These are phyloP conservation scores for Nematolebias whitei DNA, from an alignment of 2,113 vertebrate genomes.

Conservation along the genomic window DNA sequence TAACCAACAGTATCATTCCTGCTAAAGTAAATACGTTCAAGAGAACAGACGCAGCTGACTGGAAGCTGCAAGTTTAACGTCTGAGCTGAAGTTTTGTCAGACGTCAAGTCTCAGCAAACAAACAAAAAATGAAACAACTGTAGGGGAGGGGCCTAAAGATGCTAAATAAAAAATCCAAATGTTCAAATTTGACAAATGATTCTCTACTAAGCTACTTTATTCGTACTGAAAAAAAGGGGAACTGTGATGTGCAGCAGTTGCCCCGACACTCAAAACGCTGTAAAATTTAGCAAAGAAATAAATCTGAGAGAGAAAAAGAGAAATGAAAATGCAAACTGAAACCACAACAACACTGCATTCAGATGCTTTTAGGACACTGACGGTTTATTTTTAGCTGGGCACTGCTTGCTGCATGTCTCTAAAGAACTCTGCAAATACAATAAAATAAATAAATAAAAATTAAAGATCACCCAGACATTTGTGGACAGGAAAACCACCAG, in stretches of 20 bases:
- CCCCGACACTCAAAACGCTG: not conserved
- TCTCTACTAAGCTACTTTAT: not conserved
- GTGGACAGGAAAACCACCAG: not conserved
- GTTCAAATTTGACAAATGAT: not conserved
- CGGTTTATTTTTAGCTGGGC: not conserved
- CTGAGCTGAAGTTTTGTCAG: too few relatives aligned
- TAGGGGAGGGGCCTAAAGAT: not conserved
- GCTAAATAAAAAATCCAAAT: not conserved
- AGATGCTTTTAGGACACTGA: not conserved
- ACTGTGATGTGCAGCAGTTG: slow-evolving; percentile 4
- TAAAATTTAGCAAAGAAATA: not conserved
- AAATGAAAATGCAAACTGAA: not conserved
- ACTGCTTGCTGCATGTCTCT: not conserved
- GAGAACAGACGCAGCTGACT: too few relatives aligned
- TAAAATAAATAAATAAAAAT: slow-evolving; percentile 1
- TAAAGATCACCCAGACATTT: not conserved
- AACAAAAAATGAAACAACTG: not conserved
- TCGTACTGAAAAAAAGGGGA: not conserved
- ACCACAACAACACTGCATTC: not conserved
- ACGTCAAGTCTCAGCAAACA: too few relatives aligned
- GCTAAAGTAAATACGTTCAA: too few relatives aligned
- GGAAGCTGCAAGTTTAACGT: too few relatives aligned
- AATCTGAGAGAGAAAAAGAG: slow-evolving; percentile 2
- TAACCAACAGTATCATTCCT: too few relatives aligned
- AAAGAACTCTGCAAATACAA: not conserved